These are phyloP conservation scores for Muntiacus reevesi DNA, from an alignment of 2,113 vertebrate genomes.

Conservation along the genomic window DNA sequence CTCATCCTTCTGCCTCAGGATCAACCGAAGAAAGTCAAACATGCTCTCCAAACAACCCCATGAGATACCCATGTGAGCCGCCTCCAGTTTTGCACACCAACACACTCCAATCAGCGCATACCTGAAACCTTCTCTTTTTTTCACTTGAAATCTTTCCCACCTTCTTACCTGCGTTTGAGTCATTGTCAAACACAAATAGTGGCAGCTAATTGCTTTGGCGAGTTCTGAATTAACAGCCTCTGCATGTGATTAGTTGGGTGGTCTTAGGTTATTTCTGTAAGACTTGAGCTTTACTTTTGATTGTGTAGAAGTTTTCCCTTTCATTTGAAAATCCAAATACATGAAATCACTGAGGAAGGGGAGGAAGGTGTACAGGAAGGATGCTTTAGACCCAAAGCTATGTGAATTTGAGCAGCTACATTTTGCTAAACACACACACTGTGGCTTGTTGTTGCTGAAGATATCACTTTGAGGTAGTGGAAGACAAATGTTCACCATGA, in stretches of 20 bases:
- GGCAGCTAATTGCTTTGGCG: background rate
- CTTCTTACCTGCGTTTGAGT: background rate
- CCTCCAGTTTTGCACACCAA: background rate
- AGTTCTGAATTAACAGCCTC: background rate
- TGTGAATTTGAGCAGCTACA: background rate
- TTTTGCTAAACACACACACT: background rate
- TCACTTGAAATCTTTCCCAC: background rate
- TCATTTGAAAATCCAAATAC: background rate
- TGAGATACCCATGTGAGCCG: background rate
- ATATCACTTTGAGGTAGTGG: background rate
- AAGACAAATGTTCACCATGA: background rate
- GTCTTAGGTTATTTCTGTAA: background rate
- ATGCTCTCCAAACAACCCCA: background rate
- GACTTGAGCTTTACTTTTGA: background rate
- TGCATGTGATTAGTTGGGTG: background rate
- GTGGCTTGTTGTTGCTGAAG: background rate
- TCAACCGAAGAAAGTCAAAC: background rate
- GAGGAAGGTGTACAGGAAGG: background rate
- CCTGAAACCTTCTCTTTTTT: background rate
- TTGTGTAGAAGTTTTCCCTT: background rate
- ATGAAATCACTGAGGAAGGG: background rate
- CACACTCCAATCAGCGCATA: background rate
- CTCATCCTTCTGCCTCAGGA: background rate
- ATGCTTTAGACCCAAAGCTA: background rate
- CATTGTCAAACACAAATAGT: background rate